Base-by-base conservation (phyloP, 2,797 vertebrate genomes). In the Xiphophorus birchmanni region DNA sequence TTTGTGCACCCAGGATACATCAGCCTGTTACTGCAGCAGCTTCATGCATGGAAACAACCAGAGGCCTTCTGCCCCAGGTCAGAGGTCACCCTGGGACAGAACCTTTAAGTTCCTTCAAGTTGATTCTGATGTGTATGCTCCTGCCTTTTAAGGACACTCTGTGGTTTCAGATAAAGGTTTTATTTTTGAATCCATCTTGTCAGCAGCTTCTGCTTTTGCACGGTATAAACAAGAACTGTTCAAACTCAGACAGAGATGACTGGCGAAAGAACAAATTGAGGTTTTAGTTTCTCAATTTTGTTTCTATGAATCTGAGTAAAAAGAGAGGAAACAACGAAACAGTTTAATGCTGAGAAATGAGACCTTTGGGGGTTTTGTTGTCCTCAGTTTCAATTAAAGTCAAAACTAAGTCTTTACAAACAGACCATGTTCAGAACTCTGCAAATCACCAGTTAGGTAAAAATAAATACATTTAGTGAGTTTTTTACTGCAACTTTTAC, bases 151-250 rank as follows among this genome's bases (percentile, higher is more conserved):
- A 81, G 75, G 75, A 75, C 48, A 75, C 48, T 72, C 74, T 26
- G 23, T 67, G 76, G 1, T 74, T 78, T 45, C 8, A 29, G 42
- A 52, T n/a, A 32, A 10, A 60, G 4, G n/a, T 11, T 58, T 44
- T 60, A 26, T 42, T 17, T 44, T 17, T n/a, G 11, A 73, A 56
- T 17, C 44, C 17, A 18, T 23, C 45, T n/a, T 2, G 4, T 76
- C 45, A 58, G 8, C 37, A 72, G 26, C 74, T 81, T 86, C 84
- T 71, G 26, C 69, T 81, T 86, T 76, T 75, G 9, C 29, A 5
- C 13, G 17, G 0, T 32, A 6, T 5, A 13, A 74, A 75, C 12
- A 75, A 80, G 35, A 52, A 78, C n/a, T 40, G 26, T 40, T 13
- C 18, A 29, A 11, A 54, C 29, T 18, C 35, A n/a, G 52, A 26